Evolutionary conservation across 2,888 invertebrate species (phyloP).

Genomic region (Cerastoderma edule): DNA sequence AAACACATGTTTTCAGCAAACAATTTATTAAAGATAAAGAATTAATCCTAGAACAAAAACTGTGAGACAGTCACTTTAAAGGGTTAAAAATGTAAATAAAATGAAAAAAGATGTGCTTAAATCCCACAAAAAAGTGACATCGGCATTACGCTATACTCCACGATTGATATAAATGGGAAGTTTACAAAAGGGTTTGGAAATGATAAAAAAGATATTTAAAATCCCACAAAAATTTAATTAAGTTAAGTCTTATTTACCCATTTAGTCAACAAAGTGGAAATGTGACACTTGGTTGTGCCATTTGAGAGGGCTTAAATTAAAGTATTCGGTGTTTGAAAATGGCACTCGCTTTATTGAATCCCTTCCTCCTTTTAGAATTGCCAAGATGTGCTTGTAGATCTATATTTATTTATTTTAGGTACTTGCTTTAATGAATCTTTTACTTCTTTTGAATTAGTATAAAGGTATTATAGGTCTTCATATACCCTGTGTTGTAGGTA

Average conservation of each 20-base stretch:
- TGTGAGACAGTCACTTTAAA: neutral
- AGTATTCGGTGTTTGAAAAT: constrained; percentile 26
- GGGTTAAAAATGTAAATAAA: constrained; percentile 8
- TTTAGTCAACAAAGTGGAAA: constrained; percentile 41
- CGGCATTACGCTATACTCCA: neutral
- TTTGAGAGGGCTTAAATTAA: constrained; percentile 28
- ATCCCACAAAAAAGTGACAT: no score
- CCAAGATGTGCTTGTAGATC: no score
- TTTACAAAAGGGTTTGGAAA: neutral
- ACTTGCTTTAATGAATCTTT: no score
- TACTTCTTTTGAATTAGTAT: no score
- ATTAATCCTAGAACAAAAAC: neutral
- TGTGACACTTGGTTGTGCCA: constrained; percentile 39
- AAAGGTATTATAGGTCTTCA: no score
- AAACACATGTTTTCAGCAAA: constrained; percentile 12
- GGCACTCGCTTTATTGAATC: no score
- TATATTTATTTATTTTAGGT: no score
- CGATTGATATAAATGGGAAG: neutral
- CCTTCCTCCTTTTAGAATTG: no score
- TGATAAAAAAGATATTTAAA: constrained; percentile 2
- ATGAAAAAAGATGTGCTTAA: no score
- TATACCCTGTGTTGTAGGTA: no score
- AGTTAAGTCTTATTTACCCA: constrained; percentile 39
- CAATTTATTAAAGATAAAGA: constrained; percentile 11
- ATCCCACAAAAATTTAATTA: constrained; percentile 40